These are phyloP conservation scores for Synanceia verrucosa DNA, from an alignment of 2,797 vertebrate species.

Conservation along the genomic window DNA sequence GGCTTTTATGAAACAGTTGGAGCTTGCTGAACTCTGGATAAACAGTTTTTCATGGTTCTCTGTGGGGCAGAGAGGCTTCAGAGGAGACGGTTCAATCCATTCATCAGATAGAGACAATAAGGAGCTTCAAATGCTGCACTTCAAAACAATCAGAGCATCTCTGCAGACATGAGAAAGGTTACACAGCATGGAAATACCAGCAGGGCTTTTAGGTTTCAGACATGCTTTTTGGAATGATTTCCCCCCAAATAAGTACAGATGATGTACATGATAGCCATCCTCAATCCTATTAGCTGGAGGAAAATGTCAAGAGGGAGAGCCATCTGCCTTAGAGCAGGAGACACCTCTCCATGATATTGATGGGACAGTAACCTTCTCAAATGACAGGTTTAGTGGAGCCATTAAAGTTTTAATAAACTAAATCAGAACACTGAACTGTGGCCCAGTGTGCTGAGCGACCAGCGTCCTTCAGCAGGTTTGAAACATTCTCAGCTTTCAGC, in stretches of 20 bases:
- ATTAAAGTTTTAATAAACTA: constrained; percentile 59
- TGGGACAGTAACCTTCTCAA: constrained; percentile 53
- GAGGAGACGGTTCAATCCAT: constrained; percentile 48
- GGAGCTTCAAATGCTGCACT: constrained; percentile 50
- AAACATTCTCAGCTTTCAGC: no score
- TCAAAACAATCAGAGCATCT: constrained; percentile 63
- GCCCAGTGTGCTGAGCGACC: constrained; percentile 23
- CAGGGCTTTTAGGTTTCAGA: constrained; percentile 4
- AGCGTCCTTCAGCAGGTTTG: constrained; percentile 41
- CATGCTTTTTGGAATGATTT: constrained; percentile 21
- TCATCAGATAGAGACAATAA: constrained; percentile 59
- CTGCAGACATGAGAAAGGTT: constrained; percentile 41
- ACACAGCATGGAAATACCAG: constrained; percentile 41
- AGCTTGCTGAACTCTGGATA: constrained; percentile 42
- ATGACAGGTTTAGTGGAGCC: constrained; percentile 54
- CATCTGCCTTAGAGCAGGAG: constrained; percentile 22
- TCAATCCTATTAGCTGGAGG: constrained; percentile 21
- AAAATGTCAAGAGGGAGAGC: constrained; percentile 52
- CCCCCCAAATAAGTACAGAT: constrained; percentile 23
- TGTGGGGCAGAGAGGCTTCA: constrained; percentile 37
- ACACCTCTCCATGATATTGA: constrained; percentile 24
- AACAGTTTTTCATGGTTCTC: constrained; percentile 45
- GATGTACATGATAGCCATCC: constrained; percentile 19
- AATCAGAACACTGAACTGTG: constrained; percentile 23
- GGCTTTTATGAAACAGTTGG: constrained; percentile 41